Evolutionary conservation across 2,888 invertebrate species (phyloP).

Genomic region (Cryptus armator): DNA sequence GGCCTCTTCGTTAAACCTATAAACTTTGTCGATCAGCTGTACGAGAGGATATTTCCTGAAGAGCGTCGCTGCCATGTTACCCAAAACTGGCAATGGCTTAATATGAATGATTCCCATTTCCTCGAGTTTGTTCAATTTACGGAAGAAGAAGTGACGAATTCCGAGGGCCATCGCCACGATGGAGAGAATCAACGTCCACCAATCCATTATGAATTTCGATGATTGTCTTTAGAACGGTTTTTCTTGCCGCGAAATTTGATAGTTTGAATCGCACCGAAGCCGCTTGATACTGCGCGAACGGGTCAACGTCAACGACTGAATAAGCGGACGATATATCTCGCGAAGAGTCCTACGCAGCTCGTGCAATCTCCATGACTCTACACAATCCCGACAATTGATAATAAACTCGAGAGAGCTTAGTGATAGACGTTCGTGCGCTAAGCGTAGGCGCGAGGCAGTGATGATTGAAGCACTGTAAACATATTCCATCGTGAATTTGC

Average conservation of each 20-base stretch:
- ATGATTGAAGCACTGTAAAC: too few species aligned
- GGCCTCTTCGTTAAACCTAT: constrained; percentile 67
- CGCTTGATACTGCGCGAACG: not conserved
- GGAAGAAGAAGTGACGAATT: constrained; percentile 1
- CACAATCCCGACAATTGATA: too few species aligned
- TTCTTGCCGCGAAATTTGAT: not conserved
- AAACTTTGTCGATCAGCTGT: constrained; percentile 46
- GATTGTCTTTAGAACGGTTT: not conserved
- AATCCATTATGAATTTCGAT: constrained; percentile 10
- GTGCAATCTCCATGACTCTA: too few species aligned
- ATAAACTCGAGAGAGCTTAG: too few species aligned
- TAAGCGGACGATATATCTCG: not conserved
- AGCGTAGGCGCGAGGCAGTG: too few species aligned
- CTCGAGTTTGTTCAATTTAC: constrained; percentile 26
- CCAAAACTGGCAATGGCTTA: constrained; percentile 66
- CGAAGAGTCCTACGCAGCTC: not conserved
- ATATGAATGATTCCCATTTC: constrained; percentile 61
- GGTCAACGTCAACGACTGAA: constrained; percentile 15
- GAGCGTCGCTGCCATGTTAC: constrained; percentile 64
- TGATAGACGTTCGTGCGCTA: too few species aligned
- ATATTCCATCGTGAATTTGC: too few species aligned
- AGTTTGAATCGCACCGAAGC: not conserved
- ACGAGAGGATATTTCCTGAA: constrained; percentile 4
- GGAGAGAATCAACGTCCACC: not conserved
- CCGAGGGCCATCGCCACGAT: not conserved